A percentile compares a stretch with the other conserved stretches of the same genome.
Conservation (phyloP, 2,113 vertebrate genomes). For the Regulus satrapa region DNA sequence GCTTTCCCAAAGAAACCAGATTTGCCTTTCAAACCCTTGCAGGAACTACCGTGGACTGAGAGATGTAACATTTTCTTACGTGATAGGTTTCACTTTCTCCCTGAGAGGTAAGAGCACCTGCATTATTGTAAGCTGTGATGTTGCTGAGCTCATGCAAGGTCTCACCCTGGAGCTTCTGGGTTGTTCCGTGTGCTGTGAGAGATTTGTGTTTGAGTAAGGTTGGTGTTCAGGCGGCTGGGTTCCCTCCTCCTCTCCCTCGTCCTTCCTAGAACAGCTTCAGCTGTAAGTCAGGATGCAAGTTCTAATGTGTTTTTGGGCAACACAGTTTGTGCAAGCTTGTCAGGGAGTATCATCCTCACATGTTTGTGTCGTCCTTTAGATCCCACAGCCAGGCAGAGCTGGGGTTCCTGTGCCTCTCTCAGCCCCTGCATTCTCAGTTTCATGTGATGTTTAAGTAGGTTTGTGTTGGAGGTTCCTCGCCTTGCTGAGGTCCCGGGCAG, state of each 20-base stretch:
- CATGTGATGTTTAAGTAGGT: not conserved
- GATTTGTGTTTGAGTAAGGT: not conserved
- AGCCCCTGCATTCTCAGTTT: not conserved
- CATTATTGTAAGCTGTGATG: not conserved
- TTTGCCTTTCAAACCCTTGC: not conserved
- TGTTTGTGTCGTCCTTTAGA: not conserved
- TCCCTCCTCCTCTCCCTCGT: not conserved
- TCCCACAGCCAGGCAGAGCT: not conserved
- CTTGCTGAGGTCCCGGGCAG: not conserved
- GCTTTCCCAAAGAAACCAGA: not conserved
- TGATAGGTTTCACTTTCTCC: not conserved
- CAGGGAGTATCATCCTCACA: not conserved
- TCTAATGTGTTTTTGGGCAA: not conserved
- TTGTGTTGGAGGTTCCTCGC: not conserved
- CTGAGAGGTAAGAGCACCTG: not conserved
- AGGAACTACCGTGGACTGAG: constrained; percentile 31
- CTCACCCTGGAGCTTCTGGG: not conserved
- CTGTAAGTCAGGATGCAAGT: not conserved
- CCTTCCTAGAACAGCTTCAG: not conserved
- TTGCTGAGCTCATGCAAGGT: not conserved
- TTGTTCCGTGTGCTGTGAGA: not conserved
- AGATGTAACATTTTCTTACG: constrained; percentile 61
- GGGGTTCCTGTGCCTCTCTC: not conserved
- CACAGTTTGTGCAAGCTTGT: not conserved
- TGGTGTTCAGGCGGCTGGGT: not conserved